phyloP scores from a whole-genome alignment of 2,888 invertebrate species.

The Ophioninae sp. region DNA sequence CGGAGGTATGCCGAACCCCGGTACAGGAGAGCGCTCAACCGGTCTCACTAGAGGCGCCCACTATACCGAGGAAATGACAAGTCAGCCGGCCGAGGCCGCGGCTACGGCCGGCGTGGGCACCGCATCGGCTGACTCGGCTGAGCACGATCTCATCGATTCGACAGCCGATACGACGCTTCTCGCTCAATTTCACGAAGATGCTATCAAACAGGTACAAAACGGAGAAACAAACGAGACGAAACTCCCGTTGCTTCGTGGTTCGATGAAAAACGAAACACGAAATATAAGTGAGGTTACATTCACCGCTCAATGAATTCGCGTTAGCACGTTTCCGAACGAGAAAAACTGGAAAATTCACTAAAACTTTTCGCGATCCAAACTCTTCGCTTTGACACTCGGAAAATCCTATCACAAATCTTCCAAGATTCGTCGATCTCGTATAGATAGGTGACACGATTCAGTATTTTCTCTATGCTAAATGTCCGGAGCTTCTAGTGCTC shows the following conservation, averaged over 20 bases:
- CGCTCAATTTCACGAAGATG: constrained; percentile 90
- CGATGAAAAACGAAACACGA: too few relatives aligned
- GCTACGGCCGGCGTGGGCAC: constrained; percentile 66
- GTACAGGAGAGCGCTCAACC: constrained; percentile 68
- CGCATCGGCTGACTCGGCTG: constrained; percentile 78
- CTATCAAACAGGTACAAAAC: constrained; percentile 84
- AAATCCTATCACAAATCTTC: too few relatives aligned
- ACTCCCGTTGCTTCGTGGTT: background rate
- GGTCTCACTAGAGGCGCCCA: constrained; percentile 76
- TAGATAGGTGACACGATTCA: too few relatives aligned
- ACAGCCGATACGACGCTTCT: constrained; percentile 84
- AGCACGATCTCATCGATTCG: constrained; percentile 83
- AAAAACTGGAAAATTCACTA: too few relatives aligned
- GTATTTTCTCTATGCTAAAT: too few relatives aligned
- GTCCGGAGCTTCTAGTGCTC: too few relatives aligned
- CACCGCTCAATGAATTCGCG: too few relatives aligned
- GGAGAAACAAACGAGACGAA: background rate
- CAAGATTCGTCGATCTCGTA: too few relatives aligned
- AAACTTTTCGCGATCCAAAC: too few relatives aligned
- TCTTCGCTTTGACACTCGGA: too few relatives aligned
- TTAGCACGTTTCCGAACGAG: too few relatives aligned
- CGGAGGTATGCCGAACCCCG: constrained; percentile 67
- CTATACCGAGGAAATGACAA: constrained; percentile 82
- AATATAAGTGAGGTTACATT: too few relatives aligned
- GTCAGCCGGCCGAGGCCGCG: constrained; percentile 64